Evolutionary conservation across 2,888 invertebrate genomes (phyloP).

Genomic region (Phengaris arion): DNA sequence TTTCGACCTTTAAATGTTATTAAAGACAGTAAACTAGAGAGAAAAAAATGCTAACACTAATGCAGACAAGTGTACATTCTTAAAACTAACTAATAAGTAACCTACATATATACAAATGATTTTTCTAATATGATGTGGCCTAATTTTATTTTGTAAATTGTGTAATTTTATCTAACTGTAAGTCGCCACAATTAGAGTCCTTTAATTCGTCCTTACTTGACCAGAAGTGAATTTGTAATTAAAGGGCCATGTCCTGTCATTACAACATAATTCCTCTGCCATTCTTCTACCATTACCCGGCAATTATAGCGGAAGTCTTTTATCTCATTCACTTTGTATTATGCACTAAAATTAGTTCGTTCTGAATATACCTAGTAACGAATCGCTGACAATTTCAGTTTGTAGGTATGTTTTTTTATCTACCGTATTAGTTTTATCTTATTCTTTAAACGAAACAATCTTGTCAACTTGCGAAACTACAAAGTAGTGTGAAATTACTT

Average conservation of each 20-base stretch:
- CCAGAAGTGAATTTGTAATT: constrained; percentile 20
- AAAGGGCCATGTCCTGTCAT: constrained; percentile 10
- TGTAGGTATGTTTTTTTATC: background rate
- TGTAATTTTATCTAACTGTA: background rate
- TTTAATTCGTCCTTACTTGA: constrained; percentile 10
- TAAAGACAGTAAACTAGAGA: no score
- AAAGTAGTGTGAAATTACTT: no score
- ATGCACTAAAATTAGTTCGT: background rate
- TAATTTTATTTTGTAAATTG: no score
- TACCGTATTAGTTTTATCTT: background rate
- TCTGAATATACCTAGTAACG: background rate
- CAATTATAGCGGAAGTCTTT: background rate
- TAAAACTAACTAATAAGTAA: no score
- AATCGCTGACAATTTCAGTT: background rate
- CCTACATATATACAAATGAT: no score
- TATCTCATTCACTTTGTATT: constrained; percentile 4
- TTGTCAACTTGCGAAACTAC: no score
- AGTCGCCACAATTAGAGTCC: background rate
- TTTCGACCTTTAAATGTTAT: no score
- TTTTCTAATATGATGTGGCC: no score
- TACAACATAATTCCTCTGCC: constrained; percentile 11
- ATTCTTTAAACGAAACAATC: no score
- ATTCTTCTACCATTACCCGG: background rate
- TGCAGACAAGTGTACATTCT: no score
- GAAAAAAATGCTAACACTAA: no score